Evolutionary conservation across 1,140 invertebrate genomes (phyloP), one percentile per base, ranked within the genome.

Genomic region (Calephelis virginiensis): DNA sequence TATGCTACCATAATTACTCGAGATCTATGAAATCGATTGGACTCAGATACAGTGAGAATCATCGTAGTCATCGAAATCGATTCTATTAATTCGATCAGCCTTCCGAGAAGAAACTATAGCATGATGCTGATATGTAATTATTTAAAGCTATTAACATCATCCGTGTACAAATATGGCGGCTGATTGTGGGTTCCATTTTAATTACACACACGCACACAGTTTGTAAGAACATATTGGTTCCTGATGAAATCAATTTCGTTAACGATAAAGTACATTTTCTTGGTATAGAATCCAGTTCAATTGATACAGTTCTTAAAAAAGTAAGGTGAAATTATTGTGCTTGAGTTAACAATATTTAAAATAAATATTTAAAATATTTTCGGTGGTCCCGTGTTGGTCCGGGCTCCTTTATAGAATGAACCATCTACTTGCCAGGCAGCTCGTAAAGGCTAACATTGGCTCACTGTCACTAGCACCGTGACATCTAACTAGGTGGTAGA

Each of bases 81-180:
- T 87, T 86, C 83, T 89, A 89, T 88, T 89, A 89, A 89, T 89
- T 85, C 77, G 84, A 87, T 83, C 84, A 86, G 74, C 85, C 85
- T 90, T 90, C 88, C 85, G 82, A 90, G 88, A 90, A 90, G 78
- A 75, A 82, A 80, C 82, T 80, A 83, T 85, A 78, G 77, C 81
- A 88, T 86, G 83, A 88, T 86, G 80, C 82, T 83, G 83, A 78
- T 85, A 83, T 89, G 86, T 89, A 90, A 90, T 90, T 89, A 90
- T 85, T 81, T 79, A 76, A 77, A 70, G 85, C 86, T 86, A 90
- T 90, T 90, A 90, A 89, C 88, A 87, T 87, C 84, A 82, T 70
- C 85, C 86, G 88, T 89, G 84, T 89, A 89, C 88, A 90, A 90
- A 90, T 86, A 90, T 90, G 86, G 88, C 84, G 78, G 85, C 78